A percentile compares a stretch with the other conserved stretches of the same genome.
These are phyloP conservation scores for Polia nebulosa DNA, from an alignment of 2,888 invertebrate species.

Conservation along the genomic window DNA sequence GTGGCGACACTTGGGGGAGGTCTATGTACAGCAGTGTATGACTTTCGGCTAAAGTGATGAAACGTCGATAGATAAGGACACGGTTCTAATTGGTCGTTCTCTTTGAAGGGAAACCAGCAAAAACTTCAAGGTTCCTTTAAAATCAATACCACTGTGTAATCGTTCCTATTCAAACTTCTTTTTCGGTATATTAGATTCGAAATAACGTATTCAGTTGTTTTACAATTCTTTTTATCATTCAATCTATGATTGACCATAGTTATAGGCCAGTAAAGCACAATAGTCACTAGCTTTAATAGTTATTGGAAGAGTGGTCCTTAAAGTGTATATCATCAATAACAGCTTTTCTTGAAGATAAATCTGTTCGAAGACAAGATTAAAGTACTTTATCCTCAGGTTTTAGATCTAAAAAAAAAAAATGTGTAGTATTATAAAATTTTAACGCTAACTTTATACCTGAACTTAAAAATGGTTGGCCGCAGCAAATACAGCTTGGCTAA, in stretches of 20 bases:
- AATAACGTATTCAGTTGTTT: neutral
- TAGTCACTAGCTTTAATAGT: neutral
- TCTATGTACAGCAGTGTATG: too few species aligned
- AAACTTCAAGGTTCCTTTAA: neutral
- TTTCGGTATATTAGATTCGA: neutral
- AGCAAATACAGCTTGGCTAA: too few species aligned
- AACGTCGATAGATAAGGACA: too few species aligned
- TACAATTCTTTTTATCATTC: neutral
- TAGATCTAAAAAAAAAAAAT: too few species aligned
- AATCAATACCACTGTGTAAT: too few species aligned
- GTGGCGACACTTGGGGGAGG: too few species aligned
- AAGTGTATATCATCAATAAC: neutral
- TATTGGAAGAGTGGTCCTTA: neutral
- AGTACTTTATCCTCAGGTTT: neutral
- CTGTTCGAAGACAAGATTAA: neutral
- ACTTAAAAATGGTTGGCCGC: too few species aligned
- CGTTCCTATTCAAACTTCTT: neutral
- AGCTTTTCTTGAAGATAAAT: constrained; percentile 2
- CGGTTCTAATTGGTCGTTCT: too few species aligned
- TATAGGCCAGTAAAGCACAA: neutral
- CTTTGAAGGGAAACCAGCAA: too few species aligned
- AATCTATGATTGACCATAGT: neutral
- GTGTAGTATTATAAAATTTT: too few species aligned
- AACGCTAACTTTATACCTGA: too few species aligned
- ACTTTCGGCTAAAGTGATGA: too few species aligned